phyloP scores from a whole-genome alignment of 1,140 invertebrate species.

The Drosophila repletoides region DNA sequence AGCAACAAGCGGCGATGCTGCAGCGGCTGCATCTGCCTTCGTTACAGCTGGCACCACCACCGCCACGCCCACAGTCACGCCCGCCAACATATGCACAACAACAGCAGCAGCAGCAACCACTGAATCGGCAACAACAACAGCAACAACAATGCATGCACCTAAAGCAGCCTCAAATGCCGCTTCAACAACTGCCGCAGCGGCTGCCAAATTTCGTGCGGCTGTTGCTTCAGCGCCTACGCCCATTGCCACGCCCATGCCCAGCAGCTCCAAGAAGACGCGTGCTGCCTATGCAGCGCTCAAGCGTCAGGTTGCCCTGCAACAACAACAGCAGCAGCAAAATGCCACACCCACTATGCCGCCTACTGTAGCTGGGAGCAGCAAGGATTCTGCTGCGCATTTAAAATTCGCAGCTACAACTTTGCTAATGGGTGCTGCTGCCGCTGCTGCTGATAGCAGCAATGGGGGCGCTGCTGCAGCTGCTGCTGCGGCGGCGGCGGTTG shows the following conservation, averaged over 20 bases:
- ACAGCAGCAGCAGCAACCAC: constrained; percentile 31
- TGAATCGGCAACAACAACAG: constrained; percentile 31
- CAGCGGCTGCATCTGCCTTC: constrained; percentile 43
- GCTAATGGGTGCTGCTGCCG: constrained; percentile 68
- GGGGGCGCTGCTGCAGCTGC: constrained; percentile 40
- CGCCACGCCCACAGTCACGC: constrained; percentile 39
- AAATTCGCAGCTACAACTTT: constrained; percentile 64
- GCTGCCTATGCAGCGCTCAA: constrained; percentile 59
- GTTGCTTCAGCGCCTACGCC: constrained; percentile 57
- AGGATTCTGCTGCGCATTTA: constrained; percentile 69
- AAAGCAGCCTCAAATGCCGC: constrained; percentile 42
- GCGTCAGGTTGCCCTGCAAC: constrained; percentile 63
- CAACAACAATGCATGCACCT: constrained; percentile 43
- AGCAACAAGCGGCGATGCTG: constrained; percentile 44
- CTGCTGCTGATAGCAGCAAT: constrained; percentile 55
- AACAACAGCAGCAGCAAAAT: constrained; percentile 33
- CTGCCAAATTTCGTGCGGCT: constrained; percentile 65
- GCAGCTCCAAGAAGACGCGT: constrained; percentile 57
- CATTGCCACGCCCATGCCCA: constrained; percentile 22
- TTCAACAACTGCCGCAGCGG: constrained; percentile 48
- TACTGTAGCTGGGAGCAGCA: constrained; percentile 30
- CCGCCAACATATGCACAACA: constrained; percentile 43
- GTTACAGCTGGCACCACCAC: constrained; percentile 54
- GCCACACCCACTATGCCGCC: constrained; percentile 16
- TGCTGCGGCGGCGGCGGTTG: constrained; percentile 43